Base-by-base conservation (phyloP, 2,888 invertebrate genomes). In the Neocrepidodera transversa region DNA sequence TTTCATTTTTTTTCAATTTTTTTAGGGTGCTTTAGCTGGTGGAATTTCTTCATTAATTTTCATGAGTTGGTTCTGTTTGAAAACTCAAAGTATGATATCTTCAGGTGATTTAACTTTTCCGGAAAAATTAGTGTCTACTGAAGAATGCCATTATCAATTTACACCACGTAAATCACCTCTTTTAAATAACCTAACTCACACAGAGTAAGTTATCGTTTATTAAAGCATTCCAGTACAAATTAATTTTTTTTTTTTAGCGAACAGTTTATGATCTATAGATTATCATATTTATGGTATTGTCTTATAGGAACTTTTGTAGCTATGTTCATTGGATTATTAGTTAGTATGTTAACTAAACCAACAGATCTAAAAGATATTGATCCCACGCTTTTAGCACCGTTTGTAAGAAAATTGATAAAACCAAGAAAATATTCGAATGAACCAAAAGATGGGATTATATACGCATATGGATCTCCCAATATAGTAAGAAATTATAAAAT, bases 281-380 rank as follows among this genome's bases (percentile, higher is more conserved):
- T 92, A 72, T 91, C 91, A 10, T 92, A 92, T 78, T 83, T 91
- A 76, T 91, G 90, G 81, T 92, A 91, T 78, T 89, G 90, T 0
- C 81, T 87, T 61, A 82, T 90, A n/a, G 91, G 91, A 4, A 85
- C 87, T 72, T 66, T 85, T 0, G 86, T 86, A 0, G 87, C 87
- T 8, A 82, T 90, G 42, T 57, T 83, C 2, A 82, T 89, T 4
- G 92, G 91, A 0, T 76, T 87, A 13, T 69, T 87, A 20, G 87
- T 90, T 20, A 90, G 91, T 14, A 87, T 85, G 77, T 81, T 87
- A 68, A 89, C 89, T 0, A 85, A 85, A 0, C 80, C 81, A 0
- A 80, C 82, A 54, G 79, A 83, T 45, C 79, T 82, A 1, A 76
- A 81, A 30, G 83, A 86, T 53, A 77, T 85, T 23, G 86, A 90